Base-by-base conservation (phyloP, 2,888 invertebrate genomes). In the Lepidocyrtoides sp. region DNA sequence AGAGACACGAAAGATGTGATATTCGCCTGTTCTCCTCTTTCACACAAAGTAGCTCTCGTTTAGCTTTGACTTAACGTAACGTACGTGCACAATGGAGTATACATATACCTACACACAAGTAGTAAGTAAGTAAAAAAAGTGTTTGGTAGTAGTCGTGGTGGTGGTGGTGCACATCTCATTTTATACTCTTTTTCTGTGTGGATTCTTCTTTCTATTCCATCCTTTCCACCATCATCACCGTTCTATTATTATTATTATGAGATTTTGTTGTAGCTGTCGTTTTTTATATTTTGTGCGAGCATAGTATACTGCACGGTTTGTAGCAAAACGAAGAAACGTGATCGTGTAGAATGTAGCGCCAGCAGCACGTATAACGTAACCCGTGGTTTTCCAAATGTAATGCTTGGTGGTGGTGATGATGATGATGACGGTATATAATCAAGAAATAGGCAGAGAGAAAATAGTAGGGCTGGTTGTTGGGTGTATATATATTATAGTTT, bases 1-100 rank as follows among this genome's bases (percentile, higher is more conserved):
- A 79, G 79, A 79, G 79, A 77, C 77, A 77, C 51, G 77, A 79
- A 79, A 17, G 54, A 79, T 79, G 79, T 79, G 79, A 79, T 79
- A 79, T 54, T 79, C 77, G 79, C 87, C 72, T 88, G 83, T 75
- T 57, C 72, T 44, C 12, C 69, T n/a, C n/a, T n/a, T n/a, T n/a
- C n/a, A n/a, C 72, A 86, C 75, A 54, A 75, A 79, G 81, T 44
- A 87, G 48, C 23, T 44, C 69, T 54, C 29, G 26, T 29, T 54
- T 51, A 26, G 36, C 72, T 36, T 69, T 69, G 32, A 36, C 29
- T 63, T 29, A 54, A 36, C 51, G n/a, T n/a, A 57, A 26, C 32
- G 23, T 72, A 17, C 63, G 12, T 66, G 20, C 66, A n/a, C 32
- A 54, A 23, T 14, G 44, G 3, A 72, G n/a, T n/a, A n/a, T n/a